Conservation (phyloP, 2,888 invertebrate species). For the Brachyopa scutellaris region DNA sequence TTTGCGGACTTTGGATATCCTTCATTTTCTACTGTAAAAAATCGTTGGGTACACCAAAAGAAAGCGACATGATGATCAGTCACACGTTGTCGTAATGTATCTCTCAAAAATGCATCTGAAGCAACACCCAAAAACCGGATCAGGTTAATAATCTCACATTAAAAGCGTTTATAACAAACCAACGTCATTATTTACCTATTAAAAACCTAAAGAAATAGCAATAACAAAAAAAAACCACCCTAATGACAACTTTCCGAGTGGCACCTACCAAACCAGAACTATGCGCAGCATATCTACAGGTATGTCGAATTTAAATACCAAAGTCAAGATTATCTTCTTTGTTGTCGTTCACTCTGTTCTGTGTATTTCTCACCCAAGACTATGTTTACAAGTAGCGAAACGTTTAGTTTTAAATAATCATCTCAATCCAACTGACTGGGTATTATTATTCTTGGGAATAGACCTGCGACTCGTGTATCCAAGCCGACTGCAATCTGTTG, state of each 20-base stretch:
- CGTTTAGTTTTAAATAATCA: not conserved
- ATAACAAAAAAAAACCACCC: not conserved
- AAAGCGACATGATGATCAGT: too few relatives aligned
- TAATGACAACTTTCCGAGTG: not conserved
- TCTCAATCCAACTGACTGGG: not conserved
- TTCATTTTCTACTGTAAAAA: too few relatives aligned
- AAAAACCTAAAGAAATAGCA: not conserved
- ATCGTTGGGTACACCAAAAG: too few relatives aligned
- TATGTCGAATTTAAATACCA: not conserved
- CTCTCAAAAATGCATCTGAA: too few relatives aligned
- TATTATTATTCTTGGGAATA: not conserved
- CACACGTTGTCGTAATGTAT: too few relatives aligned
- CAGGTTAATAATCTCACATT: not conserved
- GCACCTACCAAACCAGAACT: slow-evolving; percentile 30
- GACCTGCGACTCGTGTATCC: not conserved
- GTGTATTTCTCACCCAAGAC: not conserved
- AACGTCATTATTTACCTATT: not conserved
- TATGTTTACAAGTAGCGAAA: not conserved
- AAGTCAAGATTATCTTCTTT: not conserved
- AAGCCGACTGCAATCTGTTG: not conserved
- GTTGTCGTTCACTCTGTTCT: slow-evolving; percentile 9
- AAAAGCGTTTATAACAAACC: not conserved
- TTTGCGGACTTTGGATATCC: too few relatives aligned
- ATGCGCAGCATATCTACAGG: not conserved
- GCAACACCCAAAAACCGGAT: not conserved